A percentile compares a stretch with the other conserved stretches of the same genome.
phyloP scores from a whole-genome alignment of 2,113 vertebrate genomes.

The Argyrosomus japonicus region DNA sequence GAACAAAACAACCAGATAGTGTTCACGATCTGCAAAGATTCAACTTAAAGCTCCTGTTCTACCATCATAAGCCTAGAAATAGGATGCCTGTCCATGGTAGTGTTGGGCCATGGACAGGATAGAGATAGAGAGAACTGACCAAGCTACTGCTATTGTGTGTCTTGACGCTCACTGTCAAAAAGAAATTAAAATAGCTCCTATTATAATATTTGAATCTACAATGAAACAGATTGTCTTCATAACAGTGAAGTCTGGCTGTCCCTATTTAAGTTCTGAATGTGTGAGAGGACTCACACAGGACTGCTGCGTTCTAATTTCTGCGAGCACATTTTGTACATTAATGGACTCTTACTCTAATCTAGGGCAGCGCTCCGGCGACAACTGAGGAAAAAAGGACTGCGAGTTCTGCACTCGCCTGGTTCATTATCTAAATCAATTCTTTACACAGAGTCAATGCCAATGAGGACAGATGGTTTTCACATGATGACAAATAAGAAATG shows the following conservation, averaged over 20 bases:
- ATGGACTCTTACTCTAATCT: constrained; percentile 53
- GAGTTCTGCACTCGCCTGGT: constrained; percentile 28
- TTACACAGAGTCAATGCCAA: constrained; percentile 22
- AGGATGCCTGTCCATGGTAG: not conserved
- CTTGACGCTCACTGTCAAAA: not conserved
- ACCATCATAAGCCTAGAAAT: not conserved
- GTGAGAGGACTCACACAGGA: constrained; percentile 31
- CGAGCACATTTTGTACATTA: constrained; percentile 57
- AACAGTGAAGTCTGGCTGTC: not conserved
- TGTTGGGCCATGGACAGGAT: not conserved
- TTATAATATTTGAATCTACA: not conserved
- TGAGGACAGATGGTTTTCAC: constrained; percentile 9
- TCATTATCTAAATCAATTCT: constrained; percentile 50
- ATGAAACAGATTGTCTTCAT: not conserved
- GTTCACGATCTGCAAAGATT: constrained; percentile 7
- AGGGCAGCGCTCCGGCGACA: constrained; percentile 49
- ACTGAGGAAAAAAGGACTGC: constrained; percentile 30
- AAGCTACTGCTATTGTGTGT: not conserved
- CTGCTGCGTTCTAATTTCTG: constrained; percentile 41
- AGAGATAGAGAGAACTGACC: not conserved
- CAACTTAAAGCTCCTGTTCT: not conserved
- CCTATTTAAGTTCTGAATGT: constrained; percentile 11
- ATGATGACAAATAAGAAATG: constrained; percentile 17
- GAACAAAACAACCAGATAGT: not conserved
- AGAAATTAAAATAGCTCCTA: not conserved